phyloP scores from a whole-genome alignment of 2,113 vertebrate species.

The Crotalus tigris region DNA sequence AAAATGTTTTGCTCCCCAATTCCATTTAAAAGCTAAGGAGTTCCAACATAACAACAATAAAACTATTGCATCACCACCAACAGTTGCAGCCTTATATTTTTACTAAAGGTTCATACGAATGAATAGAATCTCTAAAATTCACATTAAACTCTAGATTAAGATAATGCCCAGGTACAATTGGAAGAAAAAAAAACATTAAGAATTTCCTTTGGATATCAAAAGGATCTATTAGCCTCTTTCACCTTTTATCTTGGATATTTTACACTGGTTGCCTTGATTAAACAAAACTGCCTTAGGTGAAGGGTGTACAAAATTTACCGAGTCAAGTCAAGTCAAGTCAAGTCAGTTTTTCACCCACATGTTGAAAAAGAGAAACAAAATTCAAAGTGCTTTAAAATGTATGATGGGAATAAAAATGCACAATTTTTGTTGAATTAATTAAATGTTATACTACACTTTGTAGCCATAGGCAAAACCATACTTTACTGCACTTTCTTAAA shows the following conservation, averaged over 20 bases:
- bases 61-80: not conserved
- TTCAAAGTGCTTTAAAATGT: not conserved
- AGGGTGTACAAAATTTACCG: not conserved
- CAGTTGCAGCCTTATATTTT: not conserved
- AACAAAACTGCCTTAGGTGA: not conserved
- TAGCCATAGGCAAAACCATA: not conserved
- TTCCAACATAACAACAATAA: not conserved
- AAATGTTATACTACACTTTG: not conserved
- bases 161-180: conserved; percentile 14
- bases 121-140: conserved; percentile 3
- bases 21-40: not conserved
- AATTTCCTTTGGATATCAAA: not conserved
- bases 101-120: not conserved
- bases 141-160: conserved; percentile 4
- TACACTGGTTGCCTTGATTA: not conserved
- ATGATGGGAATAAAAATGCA: not conserved
- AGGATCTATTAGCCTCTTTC: not conserved
- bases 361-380: not conserved
- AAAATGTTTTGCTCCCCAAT: not conserved
- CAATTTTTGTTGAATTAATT: not conserved
- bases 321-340: not conserved
- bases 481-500: not conserved
- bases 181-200: not conserved
- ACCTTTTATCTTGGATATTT: not conserved
- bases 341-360: not conserved